phyloP scores from a whole-genome alignment of 2,888 invertebrate species.

The Tromatobia lineatoria region DNA sequence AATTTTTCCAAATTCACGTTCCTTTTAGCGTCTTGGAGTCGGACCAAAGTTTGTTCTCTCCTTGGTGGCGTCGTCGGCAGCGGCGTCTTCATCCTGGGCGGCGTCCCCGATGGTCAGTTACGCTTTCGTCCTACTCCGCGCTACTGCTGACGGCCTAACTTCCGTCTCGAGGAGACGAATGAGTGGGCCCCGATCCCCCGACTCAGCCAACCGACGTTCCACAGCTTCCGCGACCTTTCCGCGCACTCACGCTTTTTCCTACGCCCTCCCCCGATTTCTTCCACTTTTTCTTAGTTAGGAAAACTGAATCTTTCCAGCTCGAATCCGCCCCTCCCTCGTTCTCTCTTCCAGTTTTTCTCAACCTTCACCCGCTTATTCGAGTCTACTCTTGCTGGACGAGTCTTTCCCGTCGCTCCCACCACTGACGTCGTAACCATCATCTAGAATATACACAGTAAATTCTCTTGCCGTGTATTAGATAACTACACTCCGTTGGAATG shows the following conservation, averaged over 20 bases:
- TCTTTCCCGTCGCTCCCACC: constrained; percentile 50
- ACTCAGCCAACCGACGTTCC: constrained; percentile 60
- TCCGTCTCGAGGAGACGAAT: constrained; percentile 81
- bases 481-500: constrained; percentile 18
- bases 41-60: constrained; percentile 80
- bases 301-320: constrained; percentile 74
- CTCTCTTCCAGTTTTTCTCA: constrained; percentile 52
- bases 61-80: constrained; percentile 59
- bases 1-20: constrained; percentile 81
- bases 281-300: constrained; percentile 66
- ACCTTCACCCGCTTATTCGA: constrained; percentile 52
- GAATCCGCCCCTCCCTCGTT: constrained; percentile 42
- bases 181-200: constrained; percentile 67
- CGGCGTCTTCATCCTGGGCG: constrained; percentile 39
- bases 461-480: constrained; percentile 52
- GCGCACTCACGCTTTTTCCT: constrained; percentile 60
- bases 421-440: constrained; percentile 51
- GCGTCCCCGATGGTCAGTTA: constrained; percentile 50
- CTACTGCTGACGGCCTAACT: constrained; percentile 78
- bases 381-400: constrained; percentile 50
- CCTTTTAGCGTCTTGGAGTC: constrained; percentile 83
- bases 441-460: constrained; percentile 49
- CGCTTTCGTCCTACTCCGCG: constrained; percentile 44
- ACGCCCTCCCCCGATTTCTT: constrained; percentile 53
- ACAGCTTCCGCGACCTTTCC: constrained; percentile 62